phyloP scores from a whole-genome alignment of 2,797 vertebrate species.

The Champsocephalus esox region DNA sequence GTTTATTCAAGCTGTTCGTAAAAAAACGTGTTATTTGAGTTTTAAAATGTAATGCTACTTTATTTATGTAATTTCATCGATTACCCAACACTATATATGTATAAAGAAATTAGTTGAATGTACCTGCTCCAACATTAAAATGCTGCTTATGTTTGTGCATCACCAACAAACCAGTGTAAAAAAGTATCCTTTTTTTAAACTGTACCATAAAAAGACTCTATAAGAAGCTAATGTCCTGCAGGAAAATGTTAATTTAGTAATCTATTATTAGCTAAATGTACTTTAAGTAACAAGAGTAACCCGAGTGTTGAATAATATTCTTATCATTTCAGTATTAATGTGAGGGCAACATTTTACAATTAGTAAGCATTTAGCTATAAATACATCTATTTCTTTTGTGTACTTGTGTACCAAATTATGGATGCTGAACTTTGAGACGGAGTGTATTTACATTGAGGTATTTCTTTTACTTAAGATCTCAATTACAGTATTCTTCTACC shows the following conservation, averaged over 20 bases:
- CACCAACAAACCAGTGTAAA: no score
- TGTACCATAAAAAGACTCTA: no score
- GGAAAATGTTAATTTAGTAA: no score
- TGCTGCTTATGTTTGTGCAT: no score
- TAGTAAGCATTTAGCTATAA: neutral
- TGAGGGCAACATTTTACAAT: neutral
- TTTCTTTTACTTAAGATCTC: constrained; percentile 5
- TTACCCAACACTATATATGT: neutral
- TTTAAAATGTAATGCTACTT: neutral
- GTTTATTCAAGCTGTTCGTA: neutral
- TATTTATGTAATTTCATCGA: neutral
- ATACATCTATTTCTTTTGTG: neutral
- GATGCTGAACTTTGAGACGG: neutral
- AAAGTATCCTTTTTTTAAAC: no score
- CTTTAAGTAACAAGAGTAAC: no score
- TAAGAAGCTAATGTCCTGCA: no score
- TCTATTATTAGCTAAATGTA: no score
- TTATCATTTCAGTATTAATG: neutral
- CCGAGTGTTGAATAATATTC: no score
- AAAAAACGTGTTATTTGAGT: neutral
- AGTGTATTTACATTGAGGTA: neutral
- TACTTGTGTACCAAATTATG: neutral
- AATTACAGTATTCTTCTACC: neutral
- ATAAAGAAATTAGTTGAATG: neutral
- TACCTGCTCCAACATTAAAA: neutral